These are phyloP conservation scores for Caracal caracal DNA, from an alignment of 2,113 vertebrate species.

Conservation along the genomic window DNA sequence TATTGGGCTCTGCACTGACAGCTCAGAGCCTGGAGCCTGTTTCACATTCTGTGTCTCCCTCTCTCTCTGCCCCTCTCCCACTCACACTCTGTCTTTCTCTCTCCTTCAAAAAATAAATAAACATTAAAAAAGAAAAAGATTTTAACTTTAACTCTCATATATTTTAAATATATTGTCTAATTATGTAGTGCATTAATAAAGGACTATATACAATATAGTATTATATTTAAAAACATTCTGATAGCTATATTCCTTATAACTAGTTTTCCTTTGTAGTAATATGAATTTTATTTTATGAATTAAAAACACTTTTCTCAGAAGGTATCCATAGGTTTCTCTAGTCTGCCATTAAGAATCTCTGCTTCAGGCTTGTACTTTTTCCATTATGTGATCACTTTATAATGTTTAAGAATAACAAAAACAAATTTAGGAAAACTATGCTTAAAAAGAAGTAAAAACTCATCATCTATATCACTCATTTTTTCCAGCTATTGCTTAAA, in stretches of 20 bases:
- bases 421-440: not conserved
- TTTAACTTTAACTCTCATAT: not conserved
- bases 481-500: not conserved
- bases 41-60: too few relatives aligned
- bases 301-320: not conserved
- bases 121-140: too few relatives aligned
- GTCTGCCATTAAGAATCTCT: not conserved
- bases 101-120: too few relatives aligned
- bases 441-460: constrained; percentile 10
- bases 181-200: not conserved
- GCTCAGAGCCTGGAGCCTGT: too few relatives aligned
- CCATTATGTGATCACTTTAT: not conserved
- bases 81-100: too few relatives aligned
- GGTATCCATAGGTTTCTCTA: not conserved
- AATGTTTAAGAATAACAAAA: constrained; percentile 16
- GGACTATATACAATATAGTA: not conserved
- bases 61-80: too few relatives aligned
- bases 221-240: not conserved
- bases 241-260: not conserved
- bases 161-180: not conserved
- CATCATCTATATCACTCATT: not conserved
- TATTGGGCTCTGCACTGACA: too few relatives aligned
- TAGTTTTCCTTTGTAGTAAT: not conserved
- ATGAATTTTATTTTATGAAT: not conserved
- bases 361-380: not conserved